A percentile compares a stretch with the other conserved stretches of the same genome.
Evolutionary conservation across 2,888 invertebrate species (phyloP).

Genomic region (Hermaeophaga mercurialis): DNA sequence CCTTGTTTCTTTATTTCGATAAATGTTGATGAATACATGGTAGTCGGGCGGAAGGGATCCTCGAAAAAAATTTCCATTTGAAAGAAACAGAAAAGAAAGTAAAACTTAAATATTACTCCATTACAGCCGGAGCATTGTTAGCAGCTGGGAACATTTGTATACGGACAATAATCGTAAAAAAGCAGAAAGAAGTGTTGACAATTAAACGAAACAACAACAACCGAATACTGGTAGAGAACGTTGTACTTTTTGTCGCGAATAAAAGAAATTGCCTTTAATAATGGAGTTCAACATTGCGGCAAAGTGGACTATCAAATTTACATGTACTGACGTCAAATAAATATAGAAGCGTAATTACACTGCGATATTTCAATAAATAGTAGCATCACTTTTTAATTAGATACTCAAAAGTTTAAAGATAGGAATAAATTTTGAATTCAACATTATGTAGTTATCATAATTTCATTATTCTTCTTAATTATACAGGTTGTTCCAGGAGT

Average conservation of each 20-base stretch:
- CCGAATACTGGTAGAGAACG: slow-evolving; percentile 40
- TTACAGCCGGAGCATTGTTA: slow-evolving; percentile 43
- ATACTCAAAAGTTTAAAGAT: no score
- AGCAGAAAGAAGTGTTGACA: slow-evolving; percentile 54
- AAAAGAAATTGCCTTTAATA: slow-evolving; percentile 54
- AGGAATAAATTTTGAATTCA: no score
- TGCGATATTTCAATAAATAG: no score
- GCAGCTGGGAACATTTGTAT: slow-evolving; percentile 53
- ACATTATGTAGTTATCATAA: no score
- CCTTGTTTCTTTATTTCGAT: background rate
- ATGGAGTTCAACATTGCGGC: slow-evolving; percentile 45
- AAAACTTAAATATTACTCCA: slow-evolving; percentile 4
- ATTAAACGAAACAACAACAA: slow-evolving; percentile 54
- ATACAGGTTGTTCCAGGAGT: no score
- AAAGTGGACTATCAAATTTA: slow-evolving; percentile 49
- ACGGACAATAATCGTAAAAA: slow-evolving; percentile 49
- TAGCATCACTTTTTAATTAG: no score
- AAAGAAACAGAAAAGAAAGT: slow-evolving; percentile 3
- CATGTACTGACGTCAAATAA: slow-evolving; percentile 50
- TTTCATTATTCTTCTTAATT: no score
- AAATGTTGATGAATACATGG: background rate
- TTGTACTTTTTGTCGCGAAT: slow-evolving; percentile 51
- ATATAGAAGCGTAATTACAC: no score
- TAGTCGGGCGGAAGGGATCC: background rate
- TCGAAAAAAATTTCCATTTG: slow-evolving; percentile 1